Evolutionary conservation across 2,888 invertebrate genomes (phyloP), one percentile per base, ranked within the genome.

Genomic region (Chrysomela aeneicollis): DNA sequence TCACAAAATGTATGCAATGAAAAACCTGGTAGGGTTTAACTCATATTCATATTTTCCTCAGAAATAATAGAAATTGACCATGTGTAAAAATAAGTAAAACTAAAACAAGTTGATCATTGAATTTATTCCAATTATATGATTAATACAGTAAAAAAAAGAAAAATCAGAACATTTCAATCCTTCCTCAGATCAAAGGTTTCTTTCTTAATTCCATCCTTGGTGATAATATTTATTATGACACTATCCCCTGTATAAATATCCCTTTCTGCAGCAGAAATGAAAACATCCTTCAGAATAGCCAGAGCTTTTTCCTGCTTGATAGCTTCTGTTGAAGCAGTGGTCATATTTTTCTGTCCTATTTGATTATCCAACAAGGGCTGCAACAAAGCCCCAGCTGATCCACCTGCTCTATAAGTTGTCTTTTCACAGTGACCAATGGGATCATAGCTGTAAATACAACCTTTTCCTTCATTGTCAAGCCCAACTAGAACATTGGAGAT

Each of bases 191-290:
- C 87, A 82, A 94, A 93, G 5, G 74, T 81, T 73, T 88, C 90
- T 79, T 88, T 89, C 79, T 89, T 88, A 64, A 94, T 87, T 0
- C 97, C 97, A 83, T 91, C 92, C 73, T 93, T 93, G 17, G 95
- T 96, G 72, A 98, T 92, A 67, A 97, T 86, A 74, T 93, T 89
- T 71, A 98, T 92, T 66, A 87, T 85, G 73, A 98, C 91, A 64
- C 90, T 90, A 85, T 98, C 98, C 54, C 98, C 99, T 63, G 98
- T 98, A 78, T 96, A 93, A 77, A 98, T 98, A 81, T 99, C 98
- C 78, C 99, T 89, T 81, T 99, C 99, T 1, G 98, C 95, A 2
- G 98, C 98, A 60, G 98, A 95, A 74, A 96, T 95, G 81, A 99
- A 99, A 0, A 95, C 94, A 85, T 99, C 99, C 78, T 95, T 96